These are phyloP conservation scores for Coelinius sp. DNA, from an alignment of 2,888 invertebrate species.

Conservation along the genomic window DNA sequence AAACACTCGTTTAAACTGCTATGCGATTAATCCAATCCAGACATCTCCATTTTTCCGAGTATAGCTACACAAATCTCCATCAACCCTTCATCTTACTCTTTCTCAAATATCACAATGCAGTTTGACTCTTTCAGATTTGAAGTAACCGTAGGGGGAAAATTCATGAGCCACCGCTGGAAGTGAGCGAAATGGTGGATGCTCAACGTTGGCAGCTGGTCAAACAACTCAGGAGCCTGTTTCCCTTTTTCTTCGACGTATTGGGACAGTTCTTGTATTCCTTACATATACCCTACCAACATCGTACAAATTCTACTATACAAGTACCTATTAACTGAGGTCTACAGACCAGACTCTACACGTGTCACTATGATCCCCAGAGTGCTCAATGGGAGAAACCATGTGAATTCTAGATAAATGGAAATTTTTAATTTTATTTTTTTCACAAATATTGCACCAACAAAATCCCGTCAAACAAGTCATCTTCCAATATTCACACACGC, in stretches of 20 bases:
- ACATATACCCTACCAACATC: neutral
- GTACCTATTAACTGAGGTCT: neutral
- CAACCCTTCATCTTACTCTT: neutral
- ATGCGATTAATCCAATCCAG: slow-evolving; percentile 23
- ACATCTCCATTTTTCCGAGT: slow-evolving; percentile 34
- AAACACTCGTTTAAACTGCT: slow-evolving; percentile 13
- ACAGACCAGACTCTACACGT: neutral
- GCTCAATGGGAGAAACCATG: no score
- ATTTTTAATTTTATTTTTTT: no score
- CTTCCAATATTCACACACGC: no score
- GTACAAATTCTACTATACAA: neutral
- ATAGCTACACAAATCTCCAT: neutral
- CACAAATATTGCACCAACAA: neutral
- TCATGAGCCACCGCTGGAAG: slow-evolving; percentile 34
- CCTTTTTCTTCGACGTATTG: slow-evolving; percentile 47
- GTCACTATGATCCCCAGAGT: neutral
- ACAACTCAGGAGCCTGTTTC: slow-evolving; percentile 60
- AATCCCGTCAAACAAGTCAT: slow-evolving; percentile 17
- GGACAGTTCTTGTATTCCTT: slow-evolving; percentile 35
- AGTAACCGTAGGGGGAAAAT: slow-evolving; percentile 16
- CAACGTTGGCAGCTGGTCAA: slow-evolving; percentile 59
- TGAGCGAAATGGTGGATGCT: slow-evolving; percentile 33
- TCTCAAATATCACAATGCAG: neutral
- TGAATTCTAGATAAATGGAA: neutral
- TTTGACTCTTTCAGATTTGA: neutral